These are phyloP conservation scores for Spialia ferax DNA, from an alignment of 2,888 invertebrate genomes.

Conservation along the genomic window DNA sequence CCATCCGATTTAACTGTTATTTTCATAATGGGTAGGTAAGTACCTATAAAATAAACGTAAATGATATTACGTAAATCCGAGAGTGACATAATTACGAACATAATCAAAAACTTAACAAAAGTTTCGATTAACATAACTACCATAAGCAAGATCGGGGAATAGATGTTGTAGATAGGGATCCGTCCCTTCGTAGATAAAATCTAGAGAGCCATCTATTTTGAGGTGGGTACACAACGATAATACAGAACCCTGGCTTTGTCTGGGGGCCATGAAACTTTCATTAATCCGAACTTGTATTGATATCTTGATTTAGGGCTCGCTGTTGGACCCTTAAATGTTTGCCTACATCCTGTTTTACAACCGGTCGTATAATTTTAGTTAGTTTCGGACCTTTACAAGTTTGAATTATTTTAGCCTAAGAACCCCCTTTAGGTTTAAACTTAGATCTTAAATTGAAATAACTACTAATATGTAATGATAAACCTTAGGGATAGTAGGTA, in stretches of 20 bases:
- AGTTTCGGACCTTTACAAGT: conserved; percentile 18
- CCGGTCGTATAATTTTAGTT: conserved; percentile 29
- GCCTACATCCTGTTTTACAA: conserved; percentile 28
- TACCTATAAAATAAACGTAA: too few relatives aligned
- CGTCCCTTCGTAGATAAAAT: conserved; percentile 18
- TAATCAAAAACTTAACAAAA: background rate
- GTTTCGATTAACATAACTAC: conserved; percentile 15
- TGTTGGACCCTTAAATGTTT: conserved; percentile 29
- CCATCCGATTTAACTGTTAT: too few relatives aligned
- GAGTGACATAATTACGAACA: background rate
- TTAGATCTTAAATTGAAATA: background rate
- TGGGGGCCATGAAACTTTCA: conserved; percentile 50
- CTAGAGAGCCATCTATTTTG: conserved; percentile 27
- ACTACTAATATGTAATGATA: background rate
- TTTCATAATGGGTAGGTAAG: too few relatives aligned
- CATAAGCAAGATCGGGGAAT: conserved; percentile 8
- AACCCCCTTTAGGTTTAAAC: background rate
- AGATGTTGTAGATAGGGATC: conserved; percentile 14
- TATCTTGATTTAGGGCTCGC: conserved; percentile 56
- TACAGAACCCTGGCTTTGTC: conserved; percentile 28
- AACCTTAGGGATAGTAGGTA: too few relatives aligned
- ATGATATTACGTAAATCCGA: background rate
- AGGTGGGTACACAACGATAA: conserved; percentile 22
- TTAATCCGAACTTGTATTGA: conserved; percentile 59
- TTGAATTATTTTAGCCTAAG: conserved; percentile 23